Percentiles rank a stretch among this genome's conserved stretches.
phyloP scores from a whole-genome alignment of 1,140 invertebrate species.

The Eriosoma lanigerum region DNA sequence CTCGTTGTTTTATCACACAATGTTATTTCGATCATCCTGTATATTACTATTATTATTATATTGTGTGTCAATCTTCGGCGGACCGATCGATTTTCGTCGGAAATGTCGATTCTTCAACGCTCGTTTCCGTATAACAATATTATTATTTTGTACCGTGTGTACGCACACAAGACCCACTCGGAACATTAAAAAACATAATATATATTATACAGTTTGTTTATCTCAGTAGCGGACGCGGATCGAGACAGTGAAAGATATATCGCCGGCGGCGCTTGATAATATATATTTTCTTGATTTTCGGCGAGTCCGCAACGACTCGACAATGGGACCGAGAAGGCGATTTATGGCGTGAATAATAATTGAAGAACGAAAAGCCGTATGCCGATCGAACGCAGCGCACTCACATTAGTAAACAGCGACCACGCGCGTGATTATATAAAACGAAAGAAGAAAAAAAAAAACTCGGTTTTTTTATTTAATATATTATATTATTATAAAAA shows the following conservation, averaged over 20 bases:
- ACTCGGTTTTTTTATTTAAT: too few relatives aligned
- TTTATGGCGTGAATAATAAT: slow-evolving; percentile 30
- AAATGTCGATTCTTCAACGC: not conserved
- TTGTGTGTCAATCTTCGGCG: too few relatives aligned
- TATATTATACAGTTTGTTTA: slow-evolving; percentile 8
- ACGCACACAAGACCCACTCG: too few relatives aligned
- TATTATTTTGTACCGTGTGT: too few relatives aligned
- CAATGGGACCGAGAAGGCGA: slow-evolving; percentile 17
- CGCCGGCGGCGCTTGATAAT: too few relatives aligned
- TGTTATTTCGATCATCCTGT: too few relatives aligned
- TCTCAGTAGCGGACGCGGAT: not conserved
- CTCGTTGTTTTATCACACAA: too few relatives aligned
- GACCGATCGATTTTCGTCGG: not conserved
- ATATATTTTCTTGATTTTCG: slow-evolving; percentile 36
- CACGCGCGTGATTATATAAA: not conserved
- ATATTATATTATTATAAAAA: too few relatives aligned
- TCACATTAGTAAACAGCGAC: not conserved
- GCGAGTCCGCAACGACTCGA: not conserved
- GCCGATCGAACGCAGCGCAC: not conserved
- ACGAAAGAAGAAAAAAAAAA: too few relatives aligned
- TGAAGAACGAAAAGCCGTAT: not conserved
- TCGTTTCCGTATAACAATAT: not conserved
- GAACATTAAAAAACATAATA: slow-evolving; percentile 3
- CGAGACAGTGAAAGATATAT: slow-evolving; percentile 32
- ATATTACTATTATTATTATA: too few relatives aligned